A percentile compares a stretch with the other conserved stretches of the same genome.
These are phyloP conservation scores for Pterophyllum scalare DNA, from an alignment of 2,113 vertebrate species.

Conservation along the genomic window DNA sequence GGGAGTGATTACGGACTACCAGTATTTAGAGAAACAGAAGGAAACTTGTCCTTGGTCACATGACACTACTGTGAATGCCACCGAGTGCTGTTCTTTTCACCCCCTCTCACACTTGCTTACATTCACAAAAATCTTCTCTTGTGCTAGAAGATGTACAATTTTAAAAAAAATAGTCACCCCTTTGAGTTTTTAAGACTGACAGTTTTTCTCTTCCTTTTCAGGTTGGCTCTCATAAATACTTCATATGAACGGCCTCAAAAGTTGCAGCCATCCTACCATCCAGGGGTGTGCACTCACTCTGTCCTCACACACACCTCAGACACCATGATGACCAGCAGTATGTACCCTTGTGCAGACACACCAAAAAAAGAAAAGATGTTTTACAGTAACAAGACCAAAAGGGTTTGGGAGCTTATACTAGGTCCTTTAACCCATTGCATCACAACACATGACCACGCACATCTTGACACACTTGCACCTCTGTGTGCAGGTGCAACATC, in stretches of 20 bases:
- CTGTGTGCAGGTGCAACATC: constrained; percentile 50
- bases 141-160: neutral
- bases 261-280: constrained; percentile 10
- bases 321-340: constrained; percentile 50
- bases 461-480: constrained; percentile 41
- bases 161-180: too few relatives aligned
- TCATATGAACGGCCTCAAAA: constrained; percentile 16
- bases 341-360: constrained; percentile 21
- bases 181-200: neutral
- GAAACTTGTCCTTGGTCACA: constrained; percentile 12
- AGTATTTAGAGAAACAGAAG: neutral
- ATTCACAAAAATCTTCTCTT: constrained; percentile 18
- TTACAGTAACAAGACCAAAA: constrained; percentile 32
- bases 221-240: constrained; percentile 70
- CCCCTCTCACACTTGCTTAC: constrained; percentile 53
- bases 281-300: constrained; percentile 25
- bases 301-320: constrained; percentile 30
- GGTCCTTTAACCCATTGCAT: neutral
- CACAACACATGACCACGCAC: neutral
- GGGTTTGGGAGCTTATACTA: neutral
- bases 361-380: neutral
- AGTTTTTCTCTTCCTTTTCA: constrained; percentile 17
- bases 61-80: constrained; percentile 46
- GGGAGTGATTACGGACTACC: neutral
- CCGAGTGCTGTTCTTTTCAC: constrained; percentile 55